Evolutionary conservation across 2,113 vertebrate species (phyloP).

Genomic region (Hippocampus mohnikei): DNA sequence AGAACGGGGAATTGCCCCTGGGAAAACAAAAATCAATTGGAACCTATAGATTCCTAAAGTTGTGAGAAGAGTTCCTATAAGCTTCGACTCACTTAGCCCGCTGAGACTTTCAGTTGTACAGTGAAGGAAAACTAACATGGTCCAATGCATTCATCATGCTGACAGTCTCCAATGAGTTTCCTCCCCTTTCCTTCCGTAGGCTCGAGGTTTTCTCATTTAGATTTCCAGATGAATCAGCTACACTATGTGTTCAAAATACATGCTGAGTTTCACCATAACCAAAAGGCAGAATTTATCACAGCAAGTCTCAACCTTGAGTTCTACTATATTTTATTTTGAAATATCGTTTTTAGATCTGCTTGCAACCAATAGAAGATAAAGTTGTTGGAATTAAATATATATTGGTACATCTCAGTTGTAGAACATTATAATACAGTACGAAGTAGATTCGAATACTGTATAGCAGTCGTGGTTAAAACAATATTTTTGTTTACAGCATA

Average conservation of each 20-base stretch:
- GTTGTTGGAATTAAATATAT: not conserved
- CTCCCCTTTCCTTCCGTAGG: slow-evolving; percentile 4
- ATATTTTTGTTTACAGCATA: not conserved
- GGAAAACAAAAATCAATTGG: not conserved
- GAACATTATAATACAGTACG: not conserved
- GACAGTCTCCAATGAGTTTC: slow-evolving; percentile 33
- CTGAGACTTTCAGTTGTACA: slow-evolving; percentile 20
- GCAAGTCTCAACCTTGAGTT: not conserved
- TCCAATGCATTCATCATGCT: slow-evolving; percentile 38
- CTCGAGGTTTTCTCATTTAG: slow-evolving; percentile 27
- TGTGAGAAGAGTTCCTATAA: slow-evolving; percentile 7
- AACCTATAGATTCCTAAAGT: slow-evolving; percentile 16
- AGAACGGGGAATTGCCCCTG: not conserved
- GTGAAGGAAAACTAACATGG: slow-evolving; percentile 27
- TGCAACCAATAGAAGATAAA: not conserved
- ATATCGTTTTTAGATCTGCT: not conserved
- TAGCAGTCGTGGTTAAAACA: too few species aligned
- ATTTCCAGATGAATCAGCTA: slow-evolving; percentile 2
- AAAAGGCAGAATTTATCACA: not conserved
- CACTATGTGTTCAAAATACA: not conserved
- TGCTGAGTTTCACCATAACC: not conserved
- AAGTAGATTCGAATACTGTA: not conserved
- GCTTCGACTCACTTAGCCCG: not conserved
- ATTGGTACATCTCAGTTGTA: not conserved
- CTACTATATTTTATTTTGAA: not conserved